Percentiles rank a stretch among this genome's conserved stretches.
Conservation (phyloP, 2,888 invertebrate species). For the Stenurella melanura region DNA sequence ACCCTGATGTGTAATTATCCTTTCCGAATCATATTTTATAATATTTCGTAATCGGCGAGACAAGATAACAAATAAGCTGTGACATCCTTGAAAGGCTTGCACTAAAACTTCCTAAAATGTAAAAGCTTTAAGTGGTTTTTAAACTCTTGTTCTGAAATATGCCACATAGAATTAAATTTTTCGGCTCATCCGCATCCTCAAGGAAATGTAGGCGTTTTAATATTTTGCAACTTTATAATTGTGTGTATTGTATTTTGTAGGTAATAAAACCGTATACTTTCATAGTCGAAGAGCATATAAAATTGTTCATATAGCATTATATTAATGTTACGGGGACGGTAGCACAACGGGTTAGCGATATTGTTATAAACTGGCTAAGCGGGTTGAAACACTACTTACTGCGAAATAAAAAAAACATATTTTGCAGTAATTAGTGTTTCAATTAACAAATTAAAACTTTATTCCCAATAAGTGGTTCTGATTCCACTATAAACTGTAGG, state of each 20-base stretch:
- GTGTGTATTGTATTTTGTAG: background rate
- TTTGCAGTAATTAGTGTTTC: too few relatives aligned
- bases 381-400: too few relatives aligned
- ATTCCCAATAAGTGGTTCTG: too few relatives aligned
- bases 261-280: too few relatives aligned
- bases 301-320: too few relatives aligned
- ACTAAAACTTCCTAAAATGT: conserved; percentile 17
- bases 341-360: too few relatives aligned
- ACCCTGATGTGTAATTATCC: background rate
- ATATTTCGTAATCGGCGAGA: background rate
- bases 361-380: too few relatives aligned
- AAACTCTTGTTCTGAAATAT: conserved; percentile 22
- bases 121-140: conserved; percentile 36
- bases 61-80: background rate
- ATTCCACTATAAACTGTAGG: too few relatives aligned
- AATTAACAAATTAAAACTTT: too few relatives aligned
- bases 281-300: too few relatives aligned
- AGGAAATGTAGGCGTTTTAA: background rate
- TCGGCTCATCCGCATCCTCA: background rate
- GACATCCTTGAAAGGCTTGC: conserved; percentile 20
- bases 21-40: background rate
- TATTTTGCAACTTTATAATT: background rate
- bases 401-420: too few relatives aligned
- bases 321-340: too few relatives aligned
- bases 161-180: background rate